phyloP scores from a whole-genome alignment of 2,888 invertebrate species.

The Tupiocoris notatus region DNA sequence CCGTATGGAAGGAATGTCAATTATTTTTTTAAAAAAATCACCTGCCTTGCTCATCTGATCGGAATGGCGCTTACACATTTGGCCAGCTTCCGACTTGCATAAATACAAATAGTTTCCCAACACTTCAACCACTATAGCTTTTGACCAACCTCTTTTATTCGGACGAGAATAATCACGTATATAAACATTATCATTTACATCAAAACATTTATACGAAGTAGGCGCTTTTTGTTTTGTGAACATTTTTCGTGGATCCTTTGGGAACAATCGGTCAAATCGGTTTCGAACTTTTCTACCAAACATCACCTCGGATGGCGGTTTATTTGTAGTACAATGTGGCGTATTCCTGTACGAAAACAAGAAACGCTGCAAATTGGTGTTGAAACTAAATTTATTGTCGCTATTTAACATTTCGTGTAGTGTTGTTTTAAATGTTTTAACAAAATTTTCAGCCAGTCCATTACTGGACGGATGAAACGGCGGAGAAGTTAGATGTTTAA shows the following conservation, averaged over 20 bases:
- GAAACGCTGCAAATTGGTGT: neutral
- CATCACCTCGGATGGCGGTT: too few relatives aligned
- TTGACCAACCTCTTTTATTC: neutral
- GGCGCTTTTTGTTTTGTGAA: too few relatives aligned
- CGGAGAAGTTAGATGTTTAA: neutral
- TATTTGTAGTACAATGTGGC: too few relatives aligned
- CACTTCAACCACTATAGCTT: neutral
- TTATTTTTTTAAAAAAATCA: neutral
- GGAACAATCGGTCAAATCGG: too few relatives aligned
- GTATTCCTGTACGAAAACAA: too few relatives aligned
- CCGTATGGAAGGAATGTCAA: neutral
- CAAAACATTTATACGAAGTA: too few relatives aligned
- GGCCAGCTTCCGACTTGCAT: neutral
- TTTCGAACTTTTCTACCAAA: too few relatives aligned
- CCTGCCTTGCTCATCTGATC: neutral
- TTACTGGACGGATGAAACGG: slow-evolving; percentile 10
- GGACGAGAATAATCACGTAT: neutral
- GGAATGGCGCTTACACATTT: neutral
- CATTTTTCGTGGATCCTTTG: too few relatives aligned
- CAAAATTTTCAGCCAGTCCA: too few relatives aligned
- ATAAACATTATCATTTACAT: neutral
- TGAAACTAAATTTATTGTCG: neutral
- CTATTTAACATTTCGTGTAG: neutral
- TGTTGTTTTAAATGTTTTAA: slow-evolving; percentile 7
- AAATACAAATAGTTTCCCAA: neutral